Evolutionary conservation across 1,140 invertebrate species (phyloP).

Genomic region (Paramacrobiotus metropolitanus): DNA sequence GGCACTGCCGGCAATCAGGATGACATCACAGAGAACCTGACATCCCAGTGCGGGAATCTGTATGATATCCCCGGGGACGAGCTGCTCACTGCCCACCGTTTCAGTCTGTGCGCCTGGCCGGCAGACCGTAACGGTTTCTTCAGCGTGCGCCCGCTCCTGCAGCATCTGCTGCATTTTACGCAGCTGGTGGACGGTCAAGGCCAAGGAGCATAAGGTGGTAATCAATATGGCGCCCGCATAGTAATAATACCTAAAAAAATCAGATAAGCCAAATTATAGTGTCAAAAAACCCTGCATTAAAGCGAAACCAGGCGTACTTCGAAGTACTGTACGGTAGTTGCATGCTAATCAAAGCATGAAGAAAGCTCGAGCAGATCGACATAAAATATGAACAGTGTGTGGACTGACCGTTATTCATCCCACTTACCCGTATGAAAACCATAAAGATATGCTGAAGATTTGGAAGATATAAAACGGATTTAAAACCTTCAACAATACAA

Average conservation of each 20-base stretch:
- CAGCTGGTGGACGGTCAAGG: slow-evolving; percentile 54
- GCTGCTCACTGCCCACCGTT: slow-evolving; percentile 34
- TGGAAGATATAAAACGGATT: slow-evolving; percentile 84
- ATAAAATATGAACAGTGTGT: too few relatives aligned
- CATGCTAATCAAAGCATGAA: too few relatives aligned
- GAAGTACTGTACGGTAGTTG: too few relatives aligned
- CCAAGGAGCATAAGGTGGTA: slow-evolving; percentile 61
- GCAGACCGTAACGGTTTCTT: not conserved
- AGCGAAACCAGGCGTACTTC: too few relatives aligned
- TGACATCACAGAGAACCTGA: slow-evolving; percentile 68
- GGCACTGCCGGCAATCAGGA: slow-evolving; percentile 59
- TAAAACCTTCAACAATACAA: slow-evolving; percentile 30
- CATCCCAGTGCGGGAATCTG: slow-evolving; percentile 57
- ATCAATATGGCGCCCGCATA: slow-evolving; percentile 59
- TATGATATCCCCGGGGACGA: slow-evolving; percentile 70
- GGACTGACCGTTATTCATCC: too few relatives aligned
- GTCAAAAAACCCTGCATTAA: not conserved
- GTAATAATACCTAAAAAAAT: slow-evolving; percentile 30
- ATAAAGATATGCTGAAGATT: slow-evolving; percentile 48
- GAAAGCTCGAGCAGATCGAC: too few relatives aligned
- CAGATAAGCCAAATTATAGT: too few relatives aligned
- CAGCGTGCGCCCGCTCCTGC: not conserved
- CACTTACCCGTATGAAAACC: slow-evolving; percentile 46
- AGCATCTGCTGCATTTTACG: slow-evolving; percentile 25
- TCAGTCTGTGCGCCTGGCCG: slow-evolving; percentile 10